phyloP scores from a whole-genome alignment of 2,888 invertebrate genomes.

The Xestobium rufovillosum region DNA sequence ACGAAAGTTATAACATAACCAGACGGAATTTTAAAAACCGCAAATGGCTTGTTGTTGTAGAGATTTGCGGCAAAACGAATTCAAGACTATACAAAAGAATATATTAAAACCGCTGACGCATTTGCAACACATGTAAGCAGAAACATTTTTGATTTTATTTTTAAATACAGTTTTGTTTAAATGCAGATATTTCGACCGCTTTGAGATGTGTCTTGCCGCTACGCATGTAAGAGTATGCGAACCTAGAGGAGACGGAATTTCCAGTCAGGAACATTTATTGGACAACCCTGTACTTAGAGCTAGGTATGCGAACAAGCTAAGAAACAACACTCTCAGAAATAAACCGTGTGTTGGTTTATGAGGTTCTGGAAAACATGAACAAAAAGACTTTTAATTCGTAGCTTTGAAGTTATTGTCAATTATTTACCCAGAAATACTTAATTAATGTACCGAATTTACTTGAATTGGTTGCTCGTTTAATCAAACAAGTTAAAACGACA shows the following conservation, averaged over 20 bases:
- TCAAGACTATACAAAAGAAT: slow-evolving; percentile 38
- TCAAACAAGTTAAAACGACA: too few relatives aligned
- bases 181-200: slow-evolving; percentile 52
- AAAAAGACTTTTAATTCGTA: too few relatives aligned
- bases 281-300: slow-evolving; percentile 50
- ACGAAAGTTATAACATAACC: slow-evolving; percentile 19
- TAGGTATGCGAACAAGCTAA: slow-evolving; percentile 45
- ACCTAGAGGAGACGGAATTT: slow-evolving; percentile 54
- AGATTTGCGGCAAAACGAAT: slow-evolving; percentile 34
- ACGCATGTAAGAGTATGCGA: slow-evolving; percentile 50
- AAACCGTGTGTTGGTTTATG: too few relatives aligned
- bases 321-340: too few relatives aligned
- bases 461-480: neutral
- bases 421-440: too few relatives aligned
- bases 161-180: too few relatives aligned
- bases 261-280: slow-evolving; percentile 50
- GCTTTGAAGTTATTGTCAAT: too few relatives aligned
- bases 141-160: slow-evolving; percentile 10
- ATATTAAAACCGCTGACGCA: slow-evolving; percentile 40
- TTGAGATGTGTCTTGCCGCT: slow-evolving; percentile 50
- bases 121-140: slow-evolving; percentile 45
- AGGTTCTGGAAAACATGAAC: too few relatives aligned
- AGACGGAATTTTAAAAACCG: too few relatives aligned
- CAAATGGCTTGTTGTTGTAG: slow-evolving; percentile 24
- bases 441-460: too few relatives aligned